Evolutionary conservation across 2,113 vertebrate genomes (phyloP).

Genomic region (Corythaeola cristata): DNA sequence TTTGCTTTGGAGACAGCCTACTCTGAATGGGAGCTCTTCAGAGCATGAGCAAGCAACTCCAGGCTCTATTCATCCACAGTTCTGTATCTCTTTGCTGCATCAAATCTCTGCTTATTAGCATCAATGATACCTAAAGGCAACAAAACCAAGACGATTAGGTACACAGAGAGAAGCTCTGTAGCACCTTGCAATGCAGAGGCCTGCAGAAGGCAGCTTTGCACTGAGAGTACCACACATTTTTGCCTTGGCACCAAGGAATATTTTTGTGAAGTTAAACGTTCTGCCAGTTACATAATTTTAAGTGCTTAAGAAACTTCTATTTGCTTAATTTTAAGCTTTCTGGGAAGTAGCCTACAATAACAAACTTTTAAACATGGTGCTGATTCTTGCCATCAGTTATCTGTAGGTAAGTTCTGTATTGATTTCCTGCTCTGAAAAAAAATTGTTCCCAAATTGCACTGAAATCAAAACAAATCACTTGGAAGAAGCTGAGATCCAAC

Average conservation of each 20-base stretch:
- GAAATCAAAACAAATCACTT: neutral
- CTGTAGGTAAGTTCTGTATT: neutral
- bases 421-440: neutral
- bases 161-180: neutral
- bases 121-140: neutral
- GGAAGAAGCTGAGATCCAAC: neutral
- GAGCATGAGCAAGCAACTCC: neutral
- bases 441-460: neutral
- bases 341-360: neutral
- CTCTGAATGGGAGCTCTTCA: neutral
- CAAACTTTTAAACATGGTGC: neutral
- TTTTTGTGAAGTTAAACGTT: neutral
- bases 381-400: neutral
- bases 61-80: fast-evolving
- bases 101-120: neutral
- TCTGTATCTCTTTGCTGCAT: neutral
- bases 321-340: neutral
- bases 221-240: neutral
- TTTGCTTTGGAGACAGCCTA: neutral
- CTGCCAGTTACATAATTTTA: neutral
- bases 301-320: neutral
- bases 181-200: neutral
- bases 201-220: neutral
- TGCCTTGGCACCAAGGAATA: neutral
- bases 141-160: neutral